Base-by-base conservation (phyloP, 2,888 invertebrate genomes). In the Archips xylosteana region DNA sequence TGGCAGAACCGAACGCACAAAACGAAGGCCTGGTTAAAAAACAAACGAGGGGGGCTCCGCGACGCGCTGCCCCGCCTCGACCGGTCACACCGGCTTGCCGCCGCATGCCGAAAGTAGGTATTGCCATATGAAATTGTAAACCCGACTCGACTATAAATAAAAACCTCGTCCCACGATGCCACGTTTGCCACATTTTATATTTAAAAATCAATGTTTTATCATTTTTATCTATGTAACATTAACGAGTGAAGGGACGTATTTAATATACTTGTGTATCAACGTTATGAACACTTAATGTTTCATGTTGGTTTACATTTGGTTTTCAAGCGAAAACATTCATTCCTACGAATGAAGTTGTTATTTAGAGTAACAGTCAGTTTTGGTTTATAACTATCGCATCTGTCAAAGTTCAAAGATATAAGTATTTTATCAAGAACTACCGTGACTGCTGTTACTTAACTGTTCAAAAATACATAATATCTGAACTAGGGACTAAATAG, bases 41-140 rank as follows among this genome's bases (percentile, higher is more conserved):
- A 49, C 47, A 57, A 69, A 10, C 36, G 49, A 47, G 63, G 68
- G 68, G 63, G 36, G 57, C 71, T 61, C 66, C 71, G 42, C 54
- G 42, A 49, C 42, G 57, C 66, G 15, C 49, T n/a, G 72, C 62
- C 72, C 57, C 60, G 61, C 70, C 74, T 60, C 74, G 69, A 74
- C 74, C 74, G 74, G 74, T 74, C 54, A 23, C 64, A 10, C 65
- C 51, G 68, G 64, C 64, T 70, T 65, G 6, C 15, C 49, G 60
- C 51, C 32, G 57, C 15, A 12, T 42, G 60, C 51, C 32, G 57
- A 34, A 32, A 70, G 65, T 70, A 32, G 65, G 65, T 70, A 69
- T 74, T 74, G 74, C 74, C 74, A 74, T 64, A 34, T 67, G 34
- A 65, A 74, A 69, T 62, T 39, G 42, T 54, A 57, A 72, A 68